phyloP scores from a whole-genome alignment of 2,888 invertebrate genomes.

The Pyrrhosoma nymphula region DNA sequence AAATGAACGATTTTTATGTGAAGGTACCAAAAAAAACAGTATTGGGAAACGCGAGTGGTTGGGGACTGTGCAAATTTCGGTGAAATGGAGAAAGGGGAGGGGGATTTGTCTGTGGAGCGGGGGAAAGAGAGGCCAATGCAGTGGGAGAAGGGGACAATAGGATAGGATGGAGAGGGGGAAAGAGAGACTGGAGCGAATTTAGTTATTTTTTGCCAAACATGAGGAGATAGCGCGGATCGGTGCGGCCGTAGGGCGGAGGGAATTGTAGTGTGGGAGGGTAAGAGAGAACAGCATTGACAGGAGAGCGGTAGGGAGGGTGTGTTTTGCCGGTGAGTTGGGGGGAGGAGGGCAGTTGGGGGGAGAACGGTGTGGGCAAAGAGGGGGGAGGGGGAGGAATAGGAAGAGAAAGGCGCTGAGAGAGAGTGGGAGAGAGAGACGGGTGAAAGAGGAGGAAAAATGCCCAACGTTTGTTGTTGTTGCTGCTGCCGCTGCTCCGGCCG shows the following conservation, averaged over 20 bases:
- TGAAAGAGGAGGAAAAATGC: background rate
- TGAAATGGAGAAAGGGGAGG: conserved; percentile 54
- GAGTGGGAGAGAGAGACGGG: background rate
- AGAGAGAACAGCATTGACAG: background rate
- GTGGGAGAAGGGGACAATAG: conserved; percentile 68
- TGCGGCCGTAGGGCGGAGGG: background rate
- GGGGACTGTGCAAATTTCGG: background rate
- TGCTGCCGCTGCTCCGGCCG: conserved; percentile 1
- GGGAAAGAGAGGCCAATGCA: conserved; percentile 4
- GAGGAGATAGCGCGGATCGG: background rate
- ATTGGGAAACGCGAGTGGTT: background rate
- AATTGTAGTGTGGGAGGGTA: background rate
- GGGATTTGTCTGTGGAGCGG: background rate
- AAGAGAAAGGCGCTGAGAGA: background rate
- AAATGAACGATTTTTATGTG: background rate
- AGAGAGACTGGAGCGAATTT: background rate
- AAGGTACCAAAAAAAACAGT: background rate
- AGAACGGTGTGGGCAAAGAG: background rate
- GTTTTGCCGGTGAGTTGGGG: background rate
- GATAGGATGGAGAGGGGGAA: background rate
- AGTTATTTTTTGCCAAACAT: conserved; percentile 57
- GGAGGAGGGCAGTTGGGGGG: background rate
- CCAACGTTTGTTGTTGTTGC: conserved; percentile 5
- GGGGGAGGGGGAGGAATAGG: background rate
- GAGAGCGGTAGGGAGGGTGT: background rate